Evolutionary conservation across 2,797 vertebrate species (phyloP).

Genomic region (Sparus aurata): DNA sequence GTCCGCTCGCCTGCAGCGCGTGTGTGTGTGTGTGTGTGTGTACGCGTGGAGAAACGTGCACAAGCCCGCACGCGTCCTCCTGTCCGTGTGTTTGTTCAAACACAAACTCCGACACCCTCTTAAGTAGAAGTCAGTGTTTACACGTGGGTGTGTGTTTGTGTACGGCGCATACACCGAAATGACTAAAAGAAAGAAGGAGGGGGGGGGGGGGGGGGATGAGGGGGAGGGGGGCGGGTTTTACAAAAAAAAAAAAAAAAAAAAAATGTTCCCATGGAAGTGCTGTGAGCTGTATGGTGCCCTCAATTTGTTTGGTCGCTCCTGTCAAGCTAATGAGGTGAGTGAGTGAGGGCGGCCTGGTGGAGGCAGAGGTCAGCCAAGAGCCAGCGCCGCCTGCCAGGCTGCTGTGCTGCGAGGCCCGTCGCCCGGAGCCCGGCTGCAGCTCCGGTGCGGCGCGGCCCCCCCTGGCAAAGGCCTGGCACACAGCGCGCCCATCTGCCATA

Average conservation of each 20-base stretch:
- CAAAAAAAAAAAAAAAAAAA: neutral
- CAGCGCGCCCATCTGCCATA: conserved; percentile 65
- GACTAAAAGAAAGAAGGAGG: conserved; percentile 20
- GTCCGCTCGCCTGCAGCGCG: neutral
- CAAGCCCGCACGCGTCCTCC: conserved; percentile 5
- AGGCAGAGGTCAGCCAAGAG: conserved; percentile 82
- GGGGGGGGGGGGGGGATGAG: neutral
- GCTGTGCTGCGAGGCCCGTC: conserved; percentile 65
- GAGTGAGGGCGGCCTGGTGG: conserved; percentile 76
- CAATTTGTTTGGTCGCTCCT: conserved; percentile 77
- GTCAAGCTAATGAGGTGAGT: conserved; percentile 86
- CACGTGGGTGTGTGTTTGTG: conserved; percentile 67
- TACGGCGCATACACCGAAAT: conserved; percentile 42
- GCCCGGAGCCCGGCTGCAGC: conserved; percentile 46
- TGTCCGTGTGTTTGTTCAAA: conserved; percentile 48
- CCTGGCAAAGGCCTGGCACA: conserved; percentile 57
- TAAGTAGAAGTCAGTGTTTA: conserved; percentile 64
- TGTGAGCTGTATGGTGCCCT: conserved; percentile 70
- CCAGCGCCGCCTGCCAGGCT: conserved; percentile 74
- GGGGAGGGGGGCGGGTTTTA: neutral
- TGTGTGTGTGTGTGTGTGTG: conserved; percentile 2
- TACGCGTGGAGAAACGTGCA: neutral
- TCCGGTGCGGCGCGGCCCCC: conserved; percentile 45
- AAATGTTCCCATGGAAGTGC: conserved; percentile 73
- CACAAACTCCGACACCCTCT: conserved; percentile 50